Base-by-base conservation (phyloP, 1,140 invertebrate species). In the Ruditapes philippinarum region DNA sequence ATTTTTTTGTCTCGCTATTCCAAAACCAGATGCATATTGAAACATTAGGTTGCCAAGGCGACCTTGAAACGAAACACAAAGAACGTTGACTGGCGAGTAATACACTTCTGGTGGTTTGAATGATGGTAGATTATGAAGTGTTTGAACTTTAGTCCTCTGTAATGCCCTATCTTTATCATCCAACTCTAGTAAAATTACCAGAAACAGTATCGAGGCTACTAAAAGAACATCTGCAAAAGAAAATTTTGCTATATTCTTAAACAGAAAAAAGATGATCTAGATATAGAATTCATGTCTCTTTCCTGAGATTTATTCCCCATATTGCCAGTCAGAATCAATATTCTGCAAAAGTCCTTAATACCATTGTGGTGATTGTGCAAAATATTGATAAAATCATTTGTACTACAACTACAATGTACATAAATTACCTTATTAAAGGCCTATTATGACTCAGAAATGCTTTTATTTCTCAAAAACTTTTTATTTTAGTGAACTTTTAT, bases 11-110 rank as follows among this genome's bases (percentile, higher is more conserved):
- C 40, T 76, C 11, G 94, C 88, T 42, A 93, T 83, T 19, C 90
- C 91, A 14, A 90, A 76, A 0, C 89, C 57, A 42, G 91, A 92
- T 3, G 94, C 91, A 40, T 92, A 94, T 86, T 94, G 92, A 62
- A 94, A 94, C 81, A 94, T 89, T n/a, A 90, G 62, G 86, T 93
- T 93, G 0, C 92, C 93, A 1, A 94, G 87, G 9, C 92, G 79
- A 42, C 93, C 94, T 14, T 54, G 33, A 49, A 93, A 90, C 0
- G 62, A 36, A 19, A 89, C 54, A 57, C 93, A 94, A 0, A 79
- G 25, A 31, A 62, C 33, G 49, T 80, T 78, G 22, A 17, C 49
- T 4, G 49, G 25, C 19, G 78, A 70, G 22, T 70, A 22, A 1
- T 38, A 12, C 19, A 38, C 38, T 25, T 70, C 33, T 38, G 25